Base-by-base conservation (phyloP, 30 jellyfish, hydroid and myxozoan genomes). In the Sanderia malayensis region DNA sequence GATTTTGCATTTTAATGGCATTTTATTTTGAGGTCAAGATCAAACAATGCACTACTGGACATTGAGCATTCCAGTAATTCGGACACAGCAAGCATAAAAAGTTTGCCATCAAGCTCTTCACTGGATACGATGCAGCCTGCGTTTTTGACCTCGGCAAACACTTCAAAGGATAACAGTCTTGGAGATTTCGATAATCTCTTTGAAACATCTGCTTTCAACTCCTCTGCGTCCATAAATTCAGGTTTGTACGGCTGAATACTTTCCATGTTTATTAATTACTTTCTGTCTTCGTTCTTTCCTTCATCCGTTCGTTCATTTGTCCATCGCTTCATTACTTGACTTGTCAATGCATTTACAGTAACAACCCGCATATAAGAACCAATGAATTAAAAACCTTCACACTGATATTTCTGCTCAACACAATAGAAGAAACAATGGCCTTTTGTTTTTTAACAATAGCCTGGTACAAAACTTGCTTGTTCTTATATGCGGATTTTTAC, bases 21-120 rank as follows among this genome's bases (percentile, higher is more conserved):
- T 32, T 26, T 68, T 24, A 22, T n/a, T 61, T 28, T 2, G 57
- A 89, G 97, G 26, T 89, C 97, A 28, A 58, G 89, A 45, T 89
- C 97, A 2, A 89, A 82, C 89, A 83, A 83, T 45, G 95, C 93
- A n/a, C 75, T 89, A 0, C 75, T 86, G 60, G 87, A 77, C 71
- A 80, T 88, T 21, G 80, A 73, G 25, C 77, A 72, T 8, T 71
- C 88, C 7, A 71, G 80, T 47, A 81, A 88, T 21, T 77, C 94
- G 4, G 97, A 88, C 53, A 88, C 97, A 4, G 97, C 97, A 4
- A 88, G 97, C 60, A 68, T 88, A 33, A 93, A 70, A 29, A 88
- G 97, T 70, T 72, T 80, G 17, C 95, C 95, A 3, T 68, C 78
- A n/a, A 81, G 83, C 67, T 70, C 95, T 15, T 88, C 97, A 13